phyloP scores from a whole-genome alignment of 2,113 vertebrate genomes.

The Craseonycteris thonglongyai region DNA sequence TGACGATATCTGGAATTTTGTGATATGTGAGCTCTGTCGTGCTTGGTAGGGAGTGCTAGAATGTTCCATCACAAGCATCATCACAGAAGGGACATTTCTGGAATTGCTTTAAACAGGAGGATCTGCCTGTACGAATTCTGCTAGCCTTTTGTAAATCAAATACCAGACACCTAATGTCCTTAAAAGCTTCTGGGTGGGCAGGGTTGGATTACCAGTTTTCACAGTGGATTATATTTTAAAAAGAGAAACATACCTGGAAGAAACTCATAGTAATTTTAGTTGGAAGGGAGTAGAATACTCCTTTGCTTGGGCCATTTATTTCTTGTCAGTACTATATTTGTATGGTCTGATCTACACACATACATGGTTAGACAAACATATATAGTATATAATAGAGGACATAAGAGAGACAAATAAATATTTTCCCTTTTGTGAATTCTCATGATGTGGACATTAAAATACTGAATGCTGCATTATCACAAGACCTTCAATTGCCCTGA shows the following conservation, averaged over 20 bases:
- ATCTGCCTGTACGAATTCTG: neutral
- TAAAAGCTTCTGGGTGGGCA: neutral
- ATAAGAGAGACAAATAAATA: neutral
- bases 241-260: neutral
- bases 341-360: neutral
- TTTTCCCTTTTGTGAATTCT: neutral
- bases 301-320: neutral
- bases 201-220: neutral
- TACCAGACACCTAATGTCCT: neutral
- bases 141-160: neutral
- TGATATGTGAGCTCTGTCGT: conserved; percentile 2
- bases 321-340: neutral
- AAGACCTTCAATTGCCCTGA: conserved; percentile 9
- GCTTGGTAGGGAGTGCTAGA: conserved; percentile 22
- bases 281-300: neutral
- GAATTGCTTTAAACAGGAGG: neutral
- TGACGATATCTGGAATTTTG: neutral
- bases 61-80: neutral
- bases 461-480: neutral
- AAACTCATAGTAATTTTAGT: neutral
- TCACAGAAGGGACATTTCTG: neutral
- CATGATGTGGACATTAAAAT: neutral
- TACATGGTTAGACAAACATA: neutral
- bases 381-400: neutral
- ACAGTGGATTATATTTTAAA: conserved; percentile 11